Conservation (phyloP, 2,888 invertebrate genomes). For the Tubiluchus corallicola region DNA sequence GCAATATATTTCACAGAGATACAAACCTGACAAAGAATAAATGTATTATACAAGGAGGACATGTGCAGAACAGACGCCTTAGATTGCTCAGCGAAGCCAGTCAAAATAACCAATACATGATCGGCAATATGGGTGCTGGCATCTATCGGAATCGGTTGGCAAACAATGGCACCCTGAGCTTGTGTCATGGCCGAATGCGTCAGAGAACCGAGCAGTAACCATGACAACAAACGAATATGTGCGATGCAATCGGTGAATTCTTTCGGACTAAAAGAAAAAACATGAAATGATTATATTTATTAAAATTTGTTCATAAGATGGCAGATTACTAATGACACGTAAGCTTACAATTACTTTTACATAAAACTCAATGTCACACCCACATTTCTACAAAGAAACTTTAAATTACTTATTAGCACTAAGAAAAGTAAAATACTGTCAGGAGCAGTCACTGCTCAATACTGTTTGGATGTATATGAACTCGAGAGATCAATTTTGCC, state of each 20-base stretch:
- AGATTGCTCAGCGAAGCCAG: slow-evolving; percentile 86
- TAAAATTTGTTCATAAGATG: too few species aligned
- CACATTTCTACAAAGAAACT: too few species aligned
- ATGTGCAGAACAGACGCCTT: slow-evolving; percentile 80
- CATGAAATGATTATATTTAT: too few species aligned
- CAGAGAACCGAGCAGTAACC: slow-evolving; percentile 87
- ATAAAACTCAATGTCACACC: too few species aligned
- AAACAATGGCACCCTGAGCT: slow-evolving; percentile 17
- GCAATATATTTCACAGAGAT: slow-evolving; percentile 7
- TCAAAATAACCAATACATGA: slow-evolving; percentile 86
- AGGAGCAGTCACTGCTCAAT: too few species aligned
- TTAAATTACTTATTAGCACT: too few species aligned
- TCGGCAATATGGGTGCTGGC: slow-evolving; percentile 91
- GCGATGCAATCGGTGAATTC: slow-evolving; percentile 79
- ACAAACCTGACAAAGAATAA: slow-evolving; percentile 75
- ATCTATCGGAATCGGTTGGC: slow-evolving; percentile 81
- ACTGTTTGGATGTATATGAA: too few species aligned
- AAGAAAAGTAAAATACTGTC: too few species aligned
- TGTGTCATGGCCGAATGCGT: slow-evolving; percentile 28
- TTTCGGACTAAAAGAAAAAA: too few species aligned
- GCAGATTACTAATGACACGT: too few species aligned
- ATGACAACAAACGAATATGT: slow-evolving; percentile 80
- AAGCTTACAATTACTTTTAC: too few species aligned
- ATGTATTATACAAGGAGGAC: slow-evolving; percentile 90
- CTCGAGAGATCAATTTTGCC: background rate